phyloP scores from a whole-genome alignment of 2,888 invertebrate genomes.

The Temnothorax rugatulus region DNA sequence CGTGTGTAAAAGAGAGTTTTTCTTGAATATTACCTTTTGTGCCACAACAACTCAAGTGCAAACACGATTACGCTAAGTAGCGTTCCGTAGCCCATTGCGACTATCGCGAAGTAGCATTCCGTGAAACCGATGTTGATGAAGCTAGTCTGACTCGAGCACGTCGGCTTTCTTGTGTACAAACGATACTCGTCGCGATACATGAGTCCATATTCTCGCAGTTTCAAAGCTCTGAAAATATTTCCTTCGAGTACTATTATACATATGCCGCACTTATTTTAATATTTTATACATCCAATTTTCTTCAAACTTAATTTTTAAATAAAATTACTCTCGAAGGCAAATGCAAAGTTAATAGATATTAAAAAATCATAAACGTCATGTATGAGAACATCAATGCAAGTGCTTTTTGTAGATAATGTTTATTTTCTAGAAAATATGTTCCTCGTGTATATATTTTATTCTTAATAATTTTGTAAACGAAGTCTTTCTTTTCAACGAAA shows the following conservation, averaged over 20 bases:
- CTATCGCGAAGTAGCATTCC: slow-evolving; percentile 88
- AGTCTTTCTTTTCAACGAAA: neutral
- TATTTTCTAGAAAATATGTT: neutral
- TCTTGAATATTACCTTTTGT: slow-evolving; percentile 60
- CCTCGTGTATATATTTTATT: neutral
- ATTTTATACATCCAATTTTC: neutral
- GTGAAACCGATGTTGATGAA: slow-evolving; percentile 89
- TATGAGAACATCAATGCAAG: neutral
- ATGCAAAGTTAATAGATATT: neutral
- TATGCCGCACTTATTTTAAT: neutral
- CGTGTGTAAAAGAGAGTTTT: neutral
- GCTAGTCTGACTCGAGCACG: slow-evolving; percentile 88
- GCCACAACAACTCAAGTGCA: slow-evolving; percentile 75
- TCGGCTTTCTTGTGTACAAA: slow-evolving; percentile 88
- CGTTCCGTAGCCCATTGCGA: slow-evolving; percentile 87
- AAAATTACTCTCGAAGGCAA: neutral
- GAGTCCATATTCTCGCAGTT: slow-evolving; percentile 89
- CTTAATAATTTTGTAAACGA: neutral
- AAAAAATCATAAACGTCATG: neutral
- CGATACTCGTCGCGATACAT: slow-evolving; percentile 87
- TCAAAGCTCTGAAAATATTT: slow-evolving; percentile 83
- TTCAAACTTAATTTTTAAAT: neutral
- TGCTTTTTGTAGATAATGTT: neutral
- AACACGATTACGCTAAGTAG: slow-evolving; percentile 86
- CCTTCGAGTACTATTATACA: neutral